Conservation (phyloP, 2,113 vertebrate species). For the Hippocampus guttulatus region DNA sequence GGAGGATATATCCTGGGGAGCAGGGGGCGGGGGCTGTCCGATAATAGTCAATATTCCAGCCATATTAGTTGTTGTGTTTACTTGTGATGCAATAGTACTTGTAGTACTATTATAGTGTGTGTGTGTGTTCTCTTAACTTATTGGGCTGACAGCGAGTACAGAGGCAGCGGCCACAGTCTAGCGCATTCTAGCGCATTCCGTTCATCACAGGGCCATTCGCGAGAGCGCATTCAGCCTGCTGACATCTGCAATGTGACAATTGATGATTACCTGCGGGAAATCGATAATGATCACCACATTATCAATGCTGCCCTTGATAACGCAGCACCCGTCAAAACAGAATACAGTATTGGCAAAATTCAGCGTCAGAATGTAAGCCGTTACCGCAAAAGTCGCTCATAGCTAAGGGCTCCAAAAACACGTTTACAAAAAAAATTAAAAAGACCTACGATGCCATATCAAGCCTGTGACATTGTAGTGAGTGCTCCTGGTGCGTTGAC, state of each 20-base stretch:
- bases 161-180: conserved; percentile 6
- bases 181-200: conserved; percentile 56
- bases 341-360: conserved; percentile 25
- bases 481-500: conserved; percentile 35
- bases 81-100: no score
- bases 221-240: conserved; percentile 59
- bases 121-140: no score
- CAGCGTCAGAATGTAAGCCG: conserved; percentile 25
- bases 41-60: no score
- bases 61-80: no score
- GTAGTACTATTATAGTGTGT: no score
- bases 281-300: conserved; percentile 63
- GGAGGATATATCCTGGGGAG: no score
- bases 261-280: conserved; percentile 66
- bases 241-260: conserved; percentile 62
- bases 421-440: conserved; percentile 14
- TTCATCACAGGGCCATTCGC: conserved; percentile 70
- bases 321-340: conserved; percentile 46
- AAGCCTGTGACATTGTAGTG: conserved; percentile 27
- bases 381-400: conserved; percentile 48
- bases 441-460: conserved; percentile 42
- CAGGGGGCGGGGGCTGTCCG: no score
- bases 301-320: conserved; percentile 54
- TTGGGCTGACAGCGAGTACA: conserved; percentile 13
- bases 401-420: conserved; percentile 22